Base-by-base conservation (phyloP, 37 sponge, comb jelly and placozoan species). In the Chondrosia reniformis region DNA sequence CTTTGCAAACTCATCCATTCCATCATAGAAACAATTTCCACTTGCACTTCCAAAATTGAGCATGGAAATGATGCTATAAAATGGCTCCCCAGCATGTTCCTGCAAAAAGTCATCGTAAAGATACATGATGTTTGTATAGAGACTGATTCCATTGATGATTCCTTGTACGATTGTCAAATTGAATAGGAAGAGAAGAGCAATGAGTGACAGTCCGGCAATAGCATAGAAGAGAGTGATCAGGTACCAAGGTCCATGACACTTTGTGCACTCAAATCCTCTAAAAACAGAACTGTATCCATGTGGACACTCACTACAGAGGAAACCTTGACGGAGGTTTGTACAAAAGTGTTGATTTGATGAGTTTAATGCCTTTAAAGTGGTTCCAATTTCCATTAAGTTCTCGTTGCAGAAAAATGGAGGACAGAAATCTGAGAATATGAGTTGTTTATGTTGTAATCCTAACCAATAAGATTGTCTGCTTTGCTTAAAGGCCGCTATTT, bases 21-120 rank as follows among this genome's bases (percentile, higher is more conserved):
- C 89, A 72, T 89, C 79, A 46, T 46, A 89, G 65, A 89, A 89
- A 31, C 89, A 89, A 19, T 81, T 45, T 41, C 80, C 33, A 77
- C 56, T 25, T 9, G 73, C 78, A 1, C 43, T 43, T 9, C 80
- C 81, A 33, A 87, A 67, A 55, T 89, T 89, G 31, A 84, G n/a
- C 4, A 84, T 21, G 13, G 85, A 84, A 34, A 84, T 9, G 21
- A 76, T 59, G 28, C 80, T 41, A 27, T 65, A 78, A 45, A 89
- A 27, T 37, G 81, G 81, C 15, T 36, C 64, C 39, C 45, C n/a
- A 7, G 32, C 28, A 22, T 37, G 30, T 0, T 27, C n/a, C 10
- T 27, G 49, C 56, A 78, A 71, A 31, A 82, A 65, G 41, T 79
- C 52, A 3, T 31, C 44, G 61, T 46, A 66, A 33, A 57, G 17